A percentile compares a stretch with the other conserved stretches of the same genome.
These are phyloP conservation scores for Cladopsammia gracilis DNA, from an alignment of 64 coral and sea anemone genomes.

Conservation along the genomic window DNA sequence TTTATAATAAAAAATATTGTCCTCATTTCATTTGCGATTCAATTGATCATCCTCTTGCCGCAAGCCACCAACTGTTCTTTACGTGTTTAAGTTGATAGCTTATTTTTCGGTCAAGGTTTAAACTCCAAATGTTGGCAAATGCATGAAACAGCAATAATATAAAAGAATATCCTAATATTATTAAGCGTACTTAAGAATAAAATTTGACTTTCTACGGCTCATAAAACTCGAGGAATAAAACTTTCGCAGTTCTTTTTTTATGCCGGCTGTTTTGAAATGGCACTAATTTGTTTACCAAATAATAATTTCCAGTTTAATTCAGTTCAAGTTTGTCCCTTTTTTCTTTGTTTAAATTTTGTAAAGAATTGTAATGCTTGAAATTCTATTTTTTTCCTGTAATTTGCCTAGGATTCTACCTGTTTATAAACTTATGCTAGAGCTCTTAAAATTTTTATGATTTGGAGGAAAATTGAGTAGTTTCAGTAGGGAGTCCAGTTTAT, in stretches of 20 bases:
- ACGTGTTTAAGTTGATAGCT: background rate
- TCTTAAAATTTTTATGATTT: slow-evolving; percentile 30
- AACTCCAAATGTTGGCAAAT: too few species aligned
- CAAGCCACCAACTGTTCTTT: slow-evolving; percentile 35
- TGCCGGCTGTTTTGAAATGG: too few species aligned
- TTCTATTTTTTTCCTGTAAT: background rate
- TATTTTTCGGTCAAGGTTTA: background rate
- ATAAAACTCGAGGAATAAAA: background rate
- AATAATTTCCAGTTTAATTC: background rate
- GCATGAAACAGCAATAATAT: too few species aligned
- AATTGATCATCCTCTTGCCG: slow-evolving; percentile 7
- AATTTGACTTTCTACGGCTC: background rate
- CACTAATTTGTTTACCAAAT: background rate
- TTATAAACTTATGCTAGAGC: background rate
- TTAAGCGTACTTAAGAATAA: background rate
- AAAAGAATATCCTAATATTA: too few species aligned
- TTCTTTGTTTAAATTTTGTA: background rate
- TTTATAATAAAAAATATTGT: slow-evolving; percentile 39
- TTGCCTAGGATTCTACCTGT: background rate
- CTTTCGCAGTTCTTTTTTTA: background rate
- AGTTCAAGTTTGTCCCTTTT: background rate
- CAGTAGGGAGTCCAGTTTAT: background rate
- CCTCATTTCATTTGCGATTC: background rate
- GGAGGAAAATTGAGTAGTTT: slow-evolving; percentile 13
- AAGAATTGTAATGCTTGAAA: background rate